Evolutionary conservation across 2,888 invertebrate genomes (phyloP), one percentile per base, ranked within the genome.

Genomic region (Selenia dentaria): DNA sequence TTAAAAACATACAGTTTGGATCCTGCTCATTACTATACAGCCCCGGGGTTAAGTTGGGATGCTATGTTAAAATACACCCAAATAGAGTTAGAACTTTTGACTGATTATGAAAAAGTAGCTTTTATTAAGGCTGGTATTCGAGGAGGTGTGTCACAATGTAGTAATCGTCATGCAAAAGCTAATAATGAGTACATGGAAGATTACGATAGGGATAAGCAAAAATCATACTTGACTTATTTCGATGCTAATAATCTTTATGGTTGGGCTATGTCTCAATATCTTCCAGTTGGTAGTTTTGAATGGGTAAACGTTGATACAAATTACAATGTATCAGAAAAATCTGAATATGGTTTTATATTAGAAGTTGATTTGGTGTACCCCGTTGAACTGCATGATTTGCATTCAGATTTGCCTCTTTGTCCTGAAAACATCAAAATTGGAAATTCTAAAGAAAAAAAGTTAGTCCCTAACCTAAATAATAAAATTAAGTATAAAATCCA

Each of bases 281-380:
- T 51, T 1, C 48, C 45, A 5, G 16, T 22, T 6, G n/a, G 25
- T 13, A 12, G 9, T 6, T 56, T 53, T 20, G 28, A 48, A 27
- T 53, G 50, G 40, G 32, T 43, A 11, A 16, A 14, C 22, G 0
- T 13, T 1, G 22, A 50, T 20, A 33, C 32, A 18, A 25, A 44
- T 32, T 50, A 28, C 27, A 20, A 42, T 24, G 41, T 42, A 1
- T n/a, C 43, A n/a, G 38, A 36, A 18, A 20, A 13, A 16, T 14
- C 41, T n/a, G 41, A 41, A 9, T 8, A 24, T 3, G 56, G 48
- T 10, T 57, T 24, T 18, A 49, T 57, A 24, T 49, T 54, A 38
- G 54, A 55, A 48, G 55, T 59, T n/a, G 54, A 54, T 36, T 36
- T 54, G 42, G 58, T 39, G 28, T 59, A 61, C 28, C 58, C 57